Evolutionary conservation across 2,113 vertebrate species (phyloP), one percentile per base, ranked within the genome.

Genomic region (Rhombomys opimus): DNA sequence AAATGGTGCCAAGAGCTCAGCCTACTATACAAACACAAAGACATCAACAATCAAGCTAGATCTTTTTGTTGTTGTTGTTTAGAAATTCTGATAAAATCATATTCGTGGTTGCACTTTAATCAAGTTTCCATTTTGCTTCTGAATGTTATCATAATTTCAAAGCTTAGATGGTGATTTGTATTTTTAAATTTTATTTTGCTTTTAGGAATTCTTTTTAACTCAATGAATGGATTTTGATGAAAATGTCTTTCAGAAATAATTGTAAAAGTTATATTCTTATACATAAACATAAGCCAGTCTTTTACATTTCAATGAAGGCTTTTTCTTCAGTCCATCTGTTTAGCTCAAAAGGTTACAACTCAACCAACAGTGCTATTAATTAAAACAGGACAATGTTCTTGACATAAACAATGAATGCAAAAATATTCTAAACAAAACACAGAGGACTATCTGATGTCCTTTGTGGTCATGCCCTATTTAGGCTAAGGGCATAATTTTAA

Each of bases 211-310:
- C 57, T n/a, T 76, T 95, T 94, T 77, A 35, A 75, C n/a, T 59
- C 41, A n/a, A 6, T 89, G 82, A 91, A 93, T 84, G 22, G 52
- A 59, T 93, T 93, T 93, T 97, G 94, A 96, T 97, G 94, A 92
- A 96, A 93, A 96, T 76, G 68, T 75, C 67, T 84, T 93, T 89
- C 32, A 89, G 57, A 87, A 82, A 22, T 84, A 80, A 96, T 95
- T 91, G 54, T 89, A 70, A 91, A 95, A 63, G 54, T 93, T 86
- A 93, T 32, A 87, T 75, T 93, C 84, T 95, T 87, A 87, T n/a
- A 61, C n/a, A 90, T 80, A 94, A 93, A 89, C 78, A 93, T 87
- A 94, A 89, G 22, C 17, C 41, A 80, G 38, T 1, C 17, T 87
- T 89, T 93, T 78, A 87, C 25, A 87, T 84, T 94, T 97, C 80